phyloP scores from a whole-genome alignment of 53 echinoderm and acorn worm species.

The Holothuria leucospilota region DNA sequence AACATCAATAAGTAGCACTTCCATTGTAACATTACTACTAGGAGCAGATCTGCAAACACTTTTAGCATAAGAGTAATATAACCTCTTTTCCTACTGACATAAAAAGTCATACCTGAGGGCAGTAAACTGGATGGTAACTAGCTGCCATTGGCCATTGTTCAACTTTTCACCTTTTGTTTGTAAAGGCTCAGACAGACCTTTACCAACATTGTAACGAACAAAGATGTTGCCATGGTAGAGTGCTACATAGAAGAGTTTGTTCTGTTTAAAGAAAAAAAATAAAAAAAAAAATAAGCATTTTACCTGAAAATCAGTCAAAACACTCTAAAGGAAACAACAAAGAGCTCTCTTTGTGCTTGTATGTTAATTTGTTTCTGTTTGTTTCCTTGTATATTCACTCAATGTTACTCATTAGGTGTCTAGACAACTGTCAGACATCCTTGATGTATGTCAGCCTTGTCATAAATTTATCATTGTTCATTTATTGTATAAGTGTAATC shows the following conservation, averaged over 20 bases:
- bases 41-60: no score
- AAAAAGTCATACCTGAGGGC: slow-evolving; percentile 81
- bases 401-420: no score
- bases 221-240: slow-evolving; percentile 96
- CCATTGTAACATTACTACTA: no score
- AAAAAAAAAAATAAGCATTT: not conserved
- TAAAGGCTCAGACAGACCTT: slow-evolving; percentile 83
- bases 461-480: no score
- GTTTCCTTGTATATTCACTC: no score
- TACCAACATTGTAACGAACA: slow-evolving; percentile 90
- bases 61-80: no score
- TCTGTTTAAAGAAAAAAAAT: slow-evolving; percentile 61
- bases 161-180: slow-evolving; percentile 84
- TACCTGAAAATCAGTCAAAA: not conserved
- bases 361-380: no score
- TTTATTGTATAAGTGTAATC: no score
- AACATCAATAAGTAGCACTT: no score
- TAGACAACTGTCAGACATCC: no score
- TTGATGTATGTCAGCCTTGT: no score
- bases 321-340: not conserved
- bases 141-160: slow-evolving; percentile 98
- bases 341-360: no score
- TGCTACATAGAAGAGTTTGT: slow-evolving; percentile 84
- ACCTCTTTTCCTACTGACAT: not conserved
- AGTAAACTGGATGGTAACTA: slow-evolving; percentile 73